Evolutionary conservation across 2,113 vertebrate genomes (phyloP).

Genomic region (Tinamus guttatus): DNA sequence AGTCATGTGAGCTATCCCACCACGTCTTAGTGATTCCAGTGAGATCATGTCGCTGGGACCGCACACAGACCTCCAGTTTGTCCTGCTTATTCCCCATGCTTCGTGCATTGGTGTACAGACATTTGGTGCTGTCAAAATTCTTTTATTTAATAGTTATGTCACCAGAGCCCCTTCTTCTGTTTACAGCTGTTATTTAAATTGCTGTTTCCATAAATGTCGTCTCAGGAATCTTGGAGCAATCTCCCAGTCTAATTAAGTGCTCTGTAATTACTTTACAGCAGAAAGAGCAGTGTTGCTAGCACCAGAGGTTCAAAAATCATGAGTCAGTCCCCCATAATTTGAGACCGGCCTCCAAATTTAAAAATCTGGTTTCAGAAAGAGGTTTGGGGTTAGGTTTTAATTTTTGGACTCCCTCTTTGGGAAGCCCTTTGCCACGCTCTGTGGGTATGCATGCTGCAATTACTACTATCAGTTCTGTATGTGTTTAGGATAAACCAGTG

Average conservation of each 20-base stretch:
- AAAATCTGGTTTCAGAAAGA: background rate
- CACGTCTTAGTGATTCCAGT: too few species aligned
- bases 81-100: too few species aligned
- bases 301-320: background rate
- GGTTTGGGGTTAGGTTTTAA: rapidly evolving
- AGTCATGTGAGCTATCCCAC: too few species aligned
- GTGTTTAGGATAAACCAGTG: background rate
- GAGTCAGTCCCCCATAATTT: background rate
- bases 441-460: background rate
- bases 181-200: slow-evolving; percentile 45
- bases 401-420: background rate
- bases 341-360: background rate
- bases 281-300: background rate
- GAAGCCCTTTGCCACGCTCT: background rate
- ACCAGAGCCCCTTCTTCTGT: background rate
- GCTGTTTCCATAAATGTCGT: slow-evolving; percentile 47
- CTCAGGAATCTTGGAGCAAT: slow-evolving; percentile 44
- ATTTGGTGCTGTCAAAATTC: background rate
- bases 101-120: too few species aligned
- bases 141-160: slow-evolving; percentile 1
- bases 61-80: too few species aligned
- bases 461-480: background rate
- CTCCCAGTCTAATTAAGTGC: slow-evolving; percentile 44
- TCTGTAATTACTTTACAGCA: slow-evolving; percentile 22
- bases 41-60: too few species aligned